A percentile compares a stretch with the other conserved stretches of the same genome.
Evolutionary conservation across 2,113 vertebrate genomes (phyloP).

Genomic region (Ondatra zibethicus): DNA sequence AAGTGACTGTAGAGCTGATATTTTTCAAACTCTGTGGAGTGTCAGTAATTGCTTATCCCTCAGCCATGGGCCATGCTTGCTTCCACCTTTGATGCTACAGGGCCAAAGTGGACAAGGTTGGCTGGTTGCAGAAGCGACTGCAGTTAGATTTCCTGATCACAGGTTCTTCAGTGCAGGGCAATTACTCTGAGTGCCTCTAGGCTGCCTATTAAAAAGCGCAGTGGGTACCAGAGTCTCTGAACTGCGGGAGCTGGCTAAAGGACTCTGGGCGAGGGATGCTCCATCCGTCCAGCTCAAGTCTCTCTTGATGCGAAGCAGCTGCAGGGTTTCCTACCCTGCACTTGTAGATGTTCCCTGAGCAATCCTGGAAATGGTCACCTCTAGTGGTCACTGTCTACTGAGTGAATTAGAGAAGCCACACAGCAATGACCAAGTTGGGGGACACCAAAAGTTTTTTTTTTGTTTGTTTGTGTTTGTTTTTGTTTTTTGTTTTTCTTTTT

Average conservation of each 20-base stretch:
- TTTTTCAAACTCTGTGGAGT: conserved; percentile 17
- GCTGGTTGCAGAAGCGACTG: not conserved
- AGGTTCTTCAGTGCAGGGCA: not conserved
- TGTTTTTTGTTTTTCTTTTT: no score
- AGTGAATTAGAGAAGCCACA: conserved; percentile 1
- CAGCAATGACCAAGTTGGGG: not conserved
- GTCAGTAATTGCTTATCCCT: conserved; percentile 22
- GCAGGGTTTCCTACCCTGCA: conserved; percentile 29
- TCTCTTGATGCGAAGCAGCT: not conserved
- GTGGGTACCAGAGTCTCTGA: not conserved
- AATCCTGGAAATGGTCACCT: conserved; percentile 50
- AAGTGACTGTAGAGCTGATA: not conserved
- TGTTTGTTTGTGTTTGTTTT: no score
- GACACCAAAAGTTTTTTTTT: not conserved
- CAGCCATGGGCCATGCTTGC: not conserved
- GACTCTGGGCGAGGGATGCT: not conserved
- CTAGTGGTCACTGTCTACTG: not conserved
- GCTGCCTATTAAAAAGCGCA: not conserved
- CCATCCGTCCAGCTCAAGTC: not conserved
- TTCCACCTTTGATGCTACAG: not conserved
- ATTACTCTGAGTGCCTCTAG: not conserved
- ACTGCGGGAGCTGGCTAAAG: not conserved
- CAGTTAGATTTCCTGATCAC: not conserved
- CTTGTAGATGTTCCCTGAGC: conserved; percentile 65
- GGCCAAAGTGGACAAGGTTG: not conserved